Conservation (phyloP, 2,113 vertebrate genomes). For the Callorhinus ursinus region DNA sequence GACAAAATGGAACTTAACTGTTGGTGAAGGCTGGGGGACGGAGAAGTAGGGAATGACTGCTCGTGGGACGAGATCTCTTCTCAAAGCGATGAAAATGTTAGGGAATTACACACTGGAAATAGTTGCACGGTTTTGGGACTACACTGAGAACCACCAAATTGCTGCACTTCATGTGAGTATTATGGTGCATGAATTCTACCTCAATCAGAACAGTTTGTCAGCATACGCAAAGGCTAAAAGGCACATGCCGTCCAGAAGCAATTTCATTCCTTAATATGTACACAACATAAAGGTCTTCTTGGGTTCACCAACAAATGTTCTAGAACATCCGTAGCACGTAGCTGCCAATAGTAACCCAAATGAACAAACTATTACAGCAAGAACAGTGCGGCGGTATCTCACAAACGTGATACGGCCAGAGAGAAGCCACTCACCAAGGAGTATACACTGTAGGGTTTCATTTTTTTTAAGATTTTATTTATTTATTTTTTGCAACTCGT, state of each 20-base stretch:
- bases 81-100: not conserved
- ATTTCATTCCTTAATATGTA: not conserved
- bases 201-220: not conserved
- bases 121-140: not conserved
- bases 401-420: not conserved
- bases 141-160: not conserved
- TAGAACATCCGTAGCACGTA: not conserved
- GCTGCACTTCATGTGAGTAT: not conserved
- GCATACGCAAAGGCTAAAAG: not conserved
- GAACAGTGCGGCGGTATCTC: not conserved
- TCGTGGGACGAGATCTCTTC: not conserved
- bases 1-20: not conserved
- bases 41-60: not conserved
- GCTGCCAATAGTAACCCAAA: not conserved
- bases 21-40: too few relatives aligned
- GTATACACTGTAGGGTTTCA: not conserved
- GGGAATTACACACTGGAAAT: not conserved
- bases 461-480: not conserved
- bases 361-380: not conserved
- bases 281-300: not conserved
- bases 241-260: not conserved
- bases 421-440: not conserved
- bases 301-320: not conserved
- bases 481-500: not conserved
- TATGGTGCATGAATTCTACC: not conserved